phyloP scores from a whole-genome alignment of 2,797 vertebrate species.

The Sparidentex hasta region DNA sequence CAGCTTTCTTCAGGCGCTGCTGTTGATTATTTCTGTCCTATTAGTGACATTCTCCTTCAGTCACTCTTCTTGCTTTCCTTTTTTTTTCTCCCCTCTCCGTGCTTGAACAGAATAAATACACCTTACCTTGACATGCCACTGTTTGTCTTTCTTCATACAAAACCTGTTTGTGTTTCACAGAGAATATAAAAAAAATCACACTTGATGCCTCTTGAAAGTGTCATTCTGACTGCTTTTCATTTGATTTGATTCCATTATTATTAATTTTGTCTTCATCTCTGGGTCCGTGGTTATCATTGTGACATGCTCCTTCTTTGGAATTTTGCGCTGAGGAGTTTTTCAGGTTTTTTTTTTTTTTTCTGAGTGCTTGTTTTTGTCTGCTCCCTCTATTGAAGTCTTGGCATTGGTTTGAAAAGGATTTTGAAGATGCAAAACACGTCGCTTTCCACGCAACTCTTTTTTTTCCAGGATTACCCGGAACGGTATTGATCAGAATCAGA shows the following conservation, averaged over 20 bases:
- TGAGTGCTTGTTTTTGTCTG: background rate
- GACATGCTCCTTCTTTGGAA: constrained; percentile 4
- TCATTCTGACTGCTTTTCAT: constrained; percentile 19
- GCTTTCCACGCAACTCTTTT: background rate
- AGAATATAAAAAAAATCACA: constrained; percentile 23
- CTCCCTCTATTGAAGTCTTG: background rate
- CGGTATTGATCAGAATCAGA: background rate
- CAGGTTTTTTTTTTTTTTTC: background rate
- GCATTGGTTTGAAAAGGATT: background rate
- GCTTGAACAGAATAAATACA: constrained; percentile 44
- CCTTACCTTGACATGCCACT: constrained; percentile 48
- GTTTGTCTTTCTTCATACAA: constrained; percentile 41
- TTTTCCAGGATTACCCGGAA: background rate
- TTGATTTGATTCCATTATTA: constrained; percentile 33
- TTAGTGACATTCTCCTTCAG: constrained; percentile 68
- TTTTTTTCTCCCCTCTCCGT: background rate
- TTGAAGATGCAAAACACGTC: background rate
- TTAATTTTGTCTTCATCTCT: constrained; percentile 26
- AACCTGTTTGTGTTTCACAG: constrained; percentile 35
- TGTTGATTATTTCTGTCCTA: constrained; percentile 76
- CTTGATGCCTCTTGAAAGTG: constrained; percentile 35
- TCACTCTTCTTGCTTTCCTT: constrained; percentile 33
- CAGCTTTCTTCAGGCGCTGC: constrained; percentile 69
- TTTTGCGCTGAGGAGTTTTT: constrained; percentile 1
- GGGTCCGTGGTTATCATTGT: background rate